Conservation (phyloP, 1,140 invertebrate genomes). For the Conus betulinus region DNA sequence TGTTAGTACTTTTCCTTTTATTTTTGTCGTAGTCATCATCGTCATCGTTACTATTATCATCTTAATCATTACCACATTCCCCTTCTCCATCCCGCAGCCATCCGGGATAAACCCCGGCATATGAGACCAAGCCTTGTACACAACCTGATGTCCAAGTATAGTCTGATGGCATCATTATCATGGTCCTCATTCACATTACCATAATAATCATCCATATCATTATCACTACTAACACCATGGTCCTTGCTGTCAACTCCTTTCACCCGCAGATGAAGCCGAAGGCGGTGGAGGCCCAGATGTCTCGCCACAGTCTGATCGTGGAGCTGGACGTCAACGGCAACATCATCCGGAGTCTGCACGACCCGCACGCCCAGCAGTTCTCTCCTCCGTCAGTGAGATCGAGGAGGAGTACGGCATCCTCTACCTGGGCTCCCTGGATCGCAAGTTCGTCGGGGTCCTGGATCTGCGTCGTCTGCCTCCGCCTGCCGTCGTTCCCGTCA, state of each 20-base stretch:
- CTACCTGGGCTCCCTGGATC: conserved; percentile 79
- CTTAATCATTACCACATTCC: too few relatives aligned
- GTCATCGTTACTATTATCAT: too few relatives aligned
- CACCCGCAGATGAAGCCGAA: not conserved
- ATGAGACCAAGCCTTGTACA: too few relatives aligned
- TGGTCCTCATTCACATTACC: not conserved
- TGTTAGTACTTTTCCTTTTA: too few relatives aligned
- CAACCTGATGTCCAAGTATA: too few relatives aligned
- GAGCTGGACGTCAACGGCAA: conserved; percentile 63
- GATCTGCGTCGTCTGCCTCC: not conserved
- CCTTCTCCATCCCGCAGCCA: too few relatives aligned
- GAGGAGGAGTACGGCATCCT: conserved; percentile 74
- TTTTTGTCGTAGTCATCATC: too few relatives aligned
- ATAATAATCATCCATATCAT: not conserved
- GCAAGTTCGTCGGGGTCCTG: conserved; percentile 53
- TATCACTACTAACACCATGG: not conserved
- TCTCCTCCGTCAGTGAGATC: conserved; percentile 72
- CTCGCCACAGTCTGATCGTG: conserved; percentile 76
- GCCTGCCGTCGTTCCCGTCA: not conserved
- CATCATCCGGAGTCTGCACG: conserved; percentile 39
- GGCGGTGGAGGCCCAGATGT: conserved; percentile 80
- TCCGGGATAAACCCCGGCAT: too few relatives aligned
- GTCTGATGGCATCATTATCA: not conserved
- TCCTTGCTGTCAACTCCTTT: not conserved
- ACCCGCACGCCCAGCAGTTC: conserved; percentile 49